Conservation (phyloP, 2,113 vertebrate species). For the Prionailurus viverrinus region DNA sequence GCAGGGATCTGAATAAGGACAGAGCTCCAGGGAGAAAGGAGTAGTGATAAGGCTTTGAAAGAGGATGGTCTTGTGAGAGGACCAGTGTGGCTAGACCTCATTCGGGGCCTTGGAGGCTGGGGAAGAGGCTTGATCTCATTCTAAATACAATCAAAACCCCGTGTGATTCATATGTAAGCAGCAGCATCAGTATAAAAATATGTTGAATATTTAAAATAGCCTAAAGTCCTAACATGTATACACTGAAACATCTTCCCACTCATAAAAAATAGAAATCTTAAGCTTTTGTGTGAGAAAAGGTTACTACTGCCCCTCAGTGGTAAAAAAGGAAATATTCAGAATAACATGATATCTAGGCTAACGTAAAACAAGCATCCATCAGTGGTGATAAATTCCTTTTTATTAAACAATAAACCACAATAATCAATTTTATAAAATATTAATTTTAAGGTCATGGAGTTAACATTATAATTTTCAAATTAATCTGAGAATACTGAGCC, state of each 20-base stretch:
- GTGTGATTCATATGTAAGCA: not conserved
- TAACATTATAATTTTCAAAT: not conserved
- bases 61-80: not conserved
- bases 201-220: not conserved
- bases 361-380: not conserved
- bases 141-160: not conserved
- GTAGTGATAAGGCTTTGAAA: not conserved
- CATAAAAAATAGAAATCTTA: not conserved
- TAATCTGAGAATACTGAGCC: not conserved
- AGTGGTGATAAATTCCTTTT: not conserved
- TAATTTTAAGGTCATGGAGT: not conserved
- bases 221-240: not conserved
- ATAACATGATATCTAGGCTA: not conserved
- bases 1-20: not conserved
- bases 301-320: slow-evolving; percentile 53
- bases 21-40: not conserved
- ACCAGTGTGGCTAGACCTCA: not conserved
- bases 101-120: not conserved
- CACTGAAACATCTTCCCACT: slow-evolving; percentile 5
- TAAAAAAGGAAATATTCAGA: slow-evolving; percentile 27
- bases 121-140: not conserved
- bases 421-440: not conserved
- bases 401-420: not conserved
- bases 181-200: not conserved
- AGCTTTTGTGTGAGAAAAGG: slow-evolving; percentile 66